These are phyloP conservation scores for Orussus abietinus DNA, from an alignment of 1,140 invertebrate species.

Conservation along the genomic window DNA sequence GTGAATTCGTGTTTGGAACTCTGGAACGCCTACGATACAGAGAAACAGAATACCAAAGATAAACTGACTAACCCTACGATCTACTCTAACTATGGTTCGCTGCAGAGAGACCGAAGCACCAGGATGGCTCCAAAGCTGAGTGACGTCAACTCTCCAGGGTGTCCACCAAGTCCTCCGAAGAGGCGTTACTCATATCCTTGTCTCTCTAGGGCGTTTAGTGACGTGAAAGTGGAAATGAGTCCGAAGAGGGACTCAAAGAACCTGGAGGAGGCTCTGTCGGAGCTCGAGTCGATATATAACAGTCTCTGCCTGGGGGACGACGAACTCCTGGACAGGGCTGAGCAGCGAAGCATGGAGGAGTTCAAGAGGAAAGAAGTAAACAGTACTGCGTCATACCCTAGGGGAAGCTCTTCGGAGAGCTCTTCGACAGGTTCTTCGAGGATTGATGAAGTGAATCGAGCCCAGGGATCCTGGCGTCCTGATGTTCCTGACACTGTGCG, in stretches of 20 bases:
- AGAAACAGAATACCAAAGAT: too few species aligned
- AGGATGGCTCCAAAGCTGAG: conserved; percentile 3
- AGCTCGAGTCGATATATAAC: conserved; percentile 86
- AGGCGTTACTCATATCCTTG: too few species aligned
- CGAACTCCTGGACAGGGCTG: conserved; percentile 72
- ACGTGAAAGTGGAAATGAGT: conserved; percentile 41
- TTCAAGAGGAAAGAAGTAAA: conserved; percentile 28
- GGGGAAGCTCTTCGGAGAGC: conserved; percentile 17
- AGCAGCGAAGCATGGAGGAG: conserved; percentile 64
- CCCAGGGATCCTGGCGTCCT: too few species aligned
- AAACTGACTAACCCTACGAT: conserved; percentile 6
- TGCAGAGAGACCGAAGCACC: conserved; percentile 7
- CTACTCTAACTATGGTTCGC: conserved; percentile 1
- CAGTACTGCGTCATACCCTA: not conserved
- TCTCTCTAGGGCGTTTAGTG: too few species aligned
- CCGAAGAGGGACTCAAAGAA: conserved; percentile 64
- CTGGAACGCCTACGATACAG: too few species aligned
- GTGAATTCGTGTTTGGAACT: too few species aligned
- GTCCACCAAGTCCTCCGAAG: conserved; percentile 19
- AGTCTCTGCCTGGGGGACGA: conserved; percentile 77
- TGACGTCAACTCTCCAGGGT: not conserved
- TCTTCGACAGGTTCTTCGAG: conserved; percentile 19
- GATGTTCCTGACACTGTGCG: conserved; percentile 60
- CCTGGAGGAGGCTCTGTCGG: conserved; percentile 80
- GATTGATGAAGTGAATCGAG: too few species aligned